Evolutionary conservation across 2,888 invertebrate species (phyloP), one percentile per base, ranked within the genome.

Genomic region (Pyrrhosoma nymphula): DNA sequence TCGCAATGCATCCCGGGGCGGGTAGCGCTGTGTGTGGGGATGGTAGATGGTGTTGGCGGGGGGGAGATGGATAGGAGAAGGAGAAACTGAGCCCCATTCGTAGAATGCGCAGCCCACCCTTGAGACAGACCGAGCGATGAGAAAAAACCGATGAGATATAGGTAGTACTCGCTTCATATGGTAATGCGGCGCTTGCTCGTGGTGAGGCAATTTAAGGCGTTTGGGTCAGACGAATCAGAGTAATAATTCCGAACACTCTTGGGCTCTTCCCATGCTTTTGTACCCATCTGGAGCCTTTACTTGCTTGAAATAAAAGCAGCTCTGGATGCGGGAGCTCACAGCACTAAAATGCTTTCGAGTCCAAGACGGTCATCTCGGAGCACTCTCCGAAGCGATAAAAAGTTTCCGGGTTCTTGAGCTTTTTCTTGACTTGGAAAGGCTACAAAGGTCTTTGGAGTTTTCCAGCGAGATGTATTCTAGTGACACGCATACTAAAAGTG

Each of bases 1-100:
- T 93, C 93, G 93, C 93, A 93, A 93, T 69, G 93, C 69, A 93
- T 93, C 63, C 93, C 35, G 89, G 56, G 89, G 89, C 47, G 26
- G 35, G 55, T 55, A 55, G 82, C 82, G 35, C 26, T 82, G 23
- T 12, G 69, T 69, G n/a, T 69, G 69, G n/a, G 69, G 6, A 60
- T 8, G 47, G 47, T 4, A 47, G 47, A 47, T 47, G 47, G 47
- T 20, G 26, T 69, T 69, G 26, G 39, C 8, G 82, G 82, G 47
- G 89, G 26, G n/a, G 89, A 20, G 55, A 55, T 55, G 55, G 26
- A 47, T 20, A n/a, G 20, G 26, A 69, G 63, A 35, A 35, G 93
- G 82, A 82, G 82, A 82, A 82, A 82, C 82, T 35, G 82, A 82
- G 82, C 12, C 82, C 35, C 82, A 82, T 82, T 82, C 82, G 82